These are phyloP conservation scores for Tachysurus vachellii DNA, from an alignment of 2,113 vertebrate genomes.

Conservation along the genomic window DNA sequence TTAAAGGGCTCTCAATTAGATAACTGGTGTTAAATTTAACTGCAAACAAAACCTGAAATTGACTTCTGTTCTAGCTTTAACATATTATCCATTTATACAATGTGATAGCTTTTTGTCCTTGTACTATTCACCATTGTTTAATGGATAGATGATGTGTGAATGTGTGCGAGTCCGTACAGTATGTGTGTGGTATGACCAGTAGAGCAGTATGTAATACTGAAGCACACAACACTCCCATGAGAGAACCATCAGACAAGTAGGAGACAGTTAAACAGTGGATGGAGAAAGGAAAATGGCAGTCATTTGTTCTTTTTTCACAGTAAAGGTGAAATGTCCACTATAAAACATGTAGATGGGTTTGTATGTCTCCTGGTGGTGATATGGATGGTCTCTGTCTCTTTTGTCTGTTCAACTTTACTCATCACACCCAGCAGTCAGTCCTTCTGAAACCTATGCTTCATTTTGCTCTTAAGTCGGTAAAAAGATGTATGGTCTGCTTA, in stretches of 20 bases:
- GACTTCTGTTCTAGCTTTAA: background rate
- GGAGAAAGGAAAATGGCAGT: background rate
- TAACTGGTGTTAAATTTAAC: background rate
- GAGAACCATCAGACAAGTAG: constrained; percentile 22
- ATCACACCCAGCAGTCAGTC: background rate
- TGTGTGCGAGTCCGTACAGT: background rate
- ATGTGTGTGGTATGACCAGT: constrained; percentile 6
- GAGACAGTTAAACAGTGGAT: constrained; percentile 29
- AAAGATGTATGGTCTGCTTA: constrained; percentile 4
- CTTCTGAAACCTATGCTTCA: background rate
- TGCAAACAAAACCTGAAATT: background rate
- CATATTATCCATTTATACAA: constrained; percentile 19
- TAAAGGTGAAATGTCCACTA: constrained; percentile 29
- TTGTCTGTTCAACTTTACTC: constrained; percentile 22
- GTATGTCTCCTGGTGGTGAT: constrained; percentile 10
- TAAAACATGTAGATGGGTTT: constrained; percentile 21
- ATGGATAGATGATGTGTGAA: background rate
- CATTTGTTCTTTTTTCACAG: constrained; percentile 15
- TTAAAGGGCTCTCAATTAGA: background rate
- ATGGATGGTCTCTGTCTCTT: constrained; percentile 1
- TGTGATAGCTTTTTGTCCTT: background rate
- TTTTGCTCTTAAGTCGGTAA: background rate
- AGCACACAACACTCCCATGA: constrained; percentile 18
- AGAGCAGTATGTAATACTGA: constrained; percentile 18
- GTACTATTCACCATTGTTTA: background rate